Evolutionary conservation across 2,797 vertebrate species (phyloP).

Genomic region (Taeniopygia guttata): DNA sequence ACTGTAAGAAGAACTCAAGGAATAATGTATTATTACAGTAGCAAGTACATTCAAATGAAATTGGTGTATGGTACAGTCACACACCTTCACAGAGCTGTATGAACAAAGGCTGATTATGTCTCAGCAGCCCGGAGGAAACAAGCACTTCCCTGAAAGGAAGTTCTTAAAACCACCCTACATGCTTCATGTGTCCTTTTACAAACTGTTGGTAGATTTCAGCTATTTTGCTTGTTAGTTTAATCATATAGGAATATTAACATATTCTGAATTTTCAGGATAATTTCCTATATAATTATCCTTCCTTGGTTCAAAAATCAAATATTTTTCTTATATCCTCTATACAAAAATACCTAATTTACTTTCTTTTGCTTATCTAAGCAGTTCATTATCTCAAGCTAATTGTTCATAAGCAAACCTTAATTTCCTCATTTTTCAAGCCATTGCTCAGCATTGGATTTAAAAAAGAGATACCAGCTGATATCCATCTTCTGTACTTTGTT

Average conservation of each 20-base stretch:
- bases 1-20: neutral
- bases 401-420: slow-evolving; percentile 2
- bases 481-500: neutral
- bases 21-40: neutral
- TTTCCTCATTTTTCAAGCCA: slow-evolving; percentile 19
- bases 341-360: neutral
- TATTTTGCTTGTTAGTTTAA: neutral
- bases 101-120: neutral
- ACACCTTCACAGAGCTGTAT: neutral
- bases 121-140: neutral
- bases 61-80: neutral
- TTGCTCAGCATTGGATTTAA: neutral
- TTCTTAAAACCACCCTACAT: neutral
- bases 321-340: neutral
- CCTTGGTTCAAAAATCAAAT: neutral
- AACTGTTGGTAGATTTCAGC: neutral
- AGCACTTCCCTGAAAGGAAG: neutral
- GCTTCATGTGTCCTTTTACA: neutral
- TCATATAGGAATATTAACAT: neutral
- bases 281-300: neutral
- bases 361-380: neutral
- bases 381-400: neutral
- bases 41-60: neutral
- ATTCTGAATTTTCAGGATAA: neutral
- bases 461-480: neutral